Evolutionary conservation across 2,888 invertebrate genomes (phyloP), one percentile per base, ranked within the genome.

Genomic region (Trimorus sp.): DNA sequence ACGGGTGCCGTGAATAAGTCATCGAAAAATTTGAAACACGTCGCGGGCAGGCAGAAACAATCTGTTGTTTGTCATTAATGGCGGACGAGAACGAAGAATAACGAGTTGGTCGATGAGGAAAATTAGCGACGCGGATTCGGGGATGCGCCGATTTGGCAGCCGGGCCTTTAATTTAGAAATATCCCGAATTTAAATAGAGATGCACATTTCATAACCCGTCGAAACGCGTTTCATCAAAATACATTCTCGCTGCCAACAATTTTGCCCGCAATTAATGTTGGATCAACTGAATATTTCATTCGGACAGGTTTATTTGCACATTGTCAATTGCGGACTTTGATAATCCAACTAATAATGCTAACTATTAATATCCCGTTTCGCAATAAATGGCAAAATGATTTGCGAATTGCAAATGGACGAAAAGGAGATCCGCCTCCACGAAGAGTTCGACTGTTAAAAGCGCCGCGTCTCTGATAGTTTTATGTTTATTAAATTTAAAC

Each of bases 181-280:
- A 42, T 26, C 40, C 40, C 53, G 38, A 9, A 15, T 59, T 70
- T 58, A 48, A 45, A 54, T 26, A 51, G 16, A 9, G 45, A 71
- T 56, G 49, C 26, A 51, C 63, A 73, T 73, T 73, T 73, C 63
- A 73, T 73, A 63, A 73, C 15, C 9, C 56, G 48, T 56, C 38
- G 73, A 73, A 71, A 65, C 53, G 73, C 26, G 37, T 37, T 73
- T 73, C 56, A 65, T 74, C 45, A 51, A 63, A 74, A 74, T 60
- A 26, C 56, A 54, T 38, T 37, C 14, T 12, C 40, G 8, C 15
- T 75, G 75, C 66, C 68, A 75, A 75, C 59, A 68, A 37, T 60
- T 66, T 53, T 45, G 45, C n/a, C 54, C 26, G 37, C 38, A 71
- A 71, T 71, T 71, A 60, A 71, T 62, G 56, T 49, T 58, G 49